Conservation (phyloP, 2,113 vertebrate genomes). For the Lasiurus borealis region DNA sequence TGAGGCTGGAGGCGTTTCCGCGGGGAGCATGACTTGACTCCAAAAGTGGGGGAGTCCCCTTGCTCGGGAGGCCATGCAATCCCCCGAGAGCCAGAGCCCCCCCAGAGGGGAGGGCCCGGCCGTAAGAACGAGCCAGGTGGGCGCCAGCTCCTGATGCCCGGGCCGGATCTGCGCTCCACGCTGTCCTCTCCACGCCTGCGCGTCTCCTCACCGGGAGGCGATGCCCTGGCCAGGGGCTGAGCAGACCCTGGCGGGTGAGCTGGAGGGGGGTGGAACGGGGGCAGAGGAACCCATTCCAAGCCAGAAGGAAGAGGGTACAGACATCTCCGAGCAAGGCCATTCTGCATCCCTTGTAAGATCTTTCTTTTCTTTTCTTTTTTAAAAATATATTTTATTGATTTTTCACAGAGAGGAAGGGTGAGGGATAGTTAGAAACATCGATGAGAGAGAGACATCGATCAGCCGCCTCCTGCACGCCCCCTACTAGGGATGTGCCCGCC, state of each 20-base stretch:
- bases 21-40: not conserved
- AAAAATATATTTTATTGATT: too few relatives aligned
- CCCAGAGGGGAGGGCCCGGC: not conserved
- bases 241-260: not conserved
- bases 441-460: too few relatives aligned
- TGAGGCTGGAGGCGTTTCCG: not conserved
- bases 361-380: not conserved
- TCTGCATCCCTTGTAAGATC: not conserved
- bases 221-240: rapidly evolving
- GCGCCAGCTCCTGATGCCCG: rapidly evolving
- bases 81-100: not conserved
- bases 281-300: not conserved
- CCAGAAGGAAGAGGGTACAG: not conserved
- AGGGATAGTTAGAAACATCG: too few relatives aligned
- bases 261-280: not conserved
- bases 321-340: not conserved
- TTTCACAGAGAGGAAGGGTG: too few relatives aligned
- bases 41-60: not conserved
- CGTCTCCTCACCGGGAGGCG: not conserved
- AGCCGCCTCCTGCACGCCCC: too few relatives aligned
- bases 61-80: not conserved
- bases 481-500: too few relatives aligned
- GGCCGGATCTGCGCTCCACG: rapidly evolving
- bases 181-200: too few relatives aligned
- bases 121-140: not conserved